Evolutionary conservation across 53 echinoderm and acorn worm species (phyloP), one percentile per base, ranked within the genome.

Genomic region (Zoroaster sp.): DNA sequence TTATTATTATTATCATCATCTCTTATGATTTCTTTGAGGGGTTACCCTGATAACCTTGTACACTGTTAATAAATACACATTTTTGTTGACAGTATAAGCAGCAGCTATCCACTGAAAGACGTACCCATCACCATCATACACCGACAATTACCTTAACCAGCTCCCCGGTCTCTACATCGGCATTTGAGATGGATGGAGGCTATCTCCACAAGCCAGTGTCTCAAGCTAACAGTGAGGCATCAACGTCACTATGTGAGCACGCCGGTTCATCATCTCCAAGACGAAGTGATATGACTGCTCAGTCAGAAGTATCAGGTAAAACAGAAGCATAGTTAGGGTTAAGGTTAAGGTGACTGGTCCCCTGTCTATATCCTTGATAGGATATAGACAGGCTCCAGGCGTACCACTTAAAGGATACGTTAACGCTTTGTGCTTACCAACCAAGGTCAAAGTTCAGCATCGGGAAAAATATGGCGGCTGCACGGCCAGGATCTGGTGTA

Each of bases 181-280:
- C 63, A 15, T 42, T 66, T 28, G 34, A 11, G 67, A 28, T 66
- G 12, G 81, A 81, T 42, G 30, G 18, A 17, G n/a, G 39, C 32
- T 45, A 42, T 41, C 54, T 13, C 9, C 81, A 81, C 43, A 42
- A 41, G 17, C 81, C 67, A 30, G 81, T 81, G 21, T 67, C 81
- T 15, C 66, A 81, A 81, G 81, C 81, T 35, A 81, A 81, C 55
- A 81, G 81, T 43, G 66, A 43, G 42, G 18, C 40, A 30, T 81
- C 81, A 39, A 25, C 45, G 17, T 42, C 81, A 5, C 9, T 79
- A 43, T 81, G 41, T 9, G 81, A 81, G 43, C 40, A 66, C 2
- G 67, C 31, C 68, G 28, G 9, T 17, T 35, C 42, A 31, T 41
- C 67, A 66, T 36, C 67, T 40, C 28, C 67, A 14, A 41, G 17